phyloP scores from a whole-genome alignment of 2,888 invertebrate species.

The Oligia fasciuncula region DNA sequence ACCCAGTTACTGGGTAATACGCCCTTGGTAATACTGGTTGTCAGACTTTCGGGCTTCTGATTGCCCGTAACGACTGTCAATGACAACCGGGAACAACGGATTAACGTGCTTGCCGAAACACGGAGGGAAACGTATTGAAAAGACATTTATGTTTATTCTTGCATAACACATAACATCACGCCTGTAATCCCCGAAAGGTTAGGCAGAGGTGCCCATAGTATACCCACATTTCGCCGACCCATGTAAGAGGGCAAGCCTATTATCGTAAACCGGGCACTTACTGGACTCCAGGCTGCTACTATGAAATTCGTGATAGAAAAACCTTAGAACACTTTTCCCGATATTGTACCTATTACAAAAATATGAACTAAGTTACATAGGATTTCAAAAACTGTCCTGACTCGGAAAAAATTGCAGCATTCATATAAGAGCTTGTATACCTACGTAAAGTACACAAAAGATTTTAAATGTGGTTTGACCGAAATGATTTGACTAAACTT shows the following conservation, averaged over 20 bases:
- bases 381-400: background rate
- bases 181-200: background rate
- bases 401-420: background rate
- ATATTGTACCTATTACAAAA: background rate
- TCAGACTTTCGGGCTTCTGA: too few relatives aligned
- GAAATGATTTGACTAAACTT: conserved; percentile 7
- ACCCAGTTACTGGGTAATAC: too few relatives aligned
- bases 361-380: background rate
- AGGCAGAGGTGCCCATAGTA: background rate
- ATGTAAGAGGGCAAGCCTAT: background rate
- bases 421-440: background rate
- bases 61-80: too few relatives aligned
- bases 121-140: too few relatives aligned
- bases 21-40: too few relatives aligned
- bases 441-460: background rate
- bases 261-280: background rate
- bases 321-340: background rate
- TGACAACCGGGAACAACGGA: too few relatives aligned
- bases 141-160: background rate
- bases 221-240: background rate
- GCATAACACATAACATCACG: background rate
- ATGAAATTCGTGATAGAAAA: background rate
- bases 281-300: background rate
- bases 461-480: conserved; percentile 7
- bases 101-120: too few relatives aligned